Percentiles rank a stretch among this genome's conserved stretches.
phyloP scores from a whole-genome alignment of 2,888 invertebrate genomes.

The Caenorhabditis sp. region DNA sequence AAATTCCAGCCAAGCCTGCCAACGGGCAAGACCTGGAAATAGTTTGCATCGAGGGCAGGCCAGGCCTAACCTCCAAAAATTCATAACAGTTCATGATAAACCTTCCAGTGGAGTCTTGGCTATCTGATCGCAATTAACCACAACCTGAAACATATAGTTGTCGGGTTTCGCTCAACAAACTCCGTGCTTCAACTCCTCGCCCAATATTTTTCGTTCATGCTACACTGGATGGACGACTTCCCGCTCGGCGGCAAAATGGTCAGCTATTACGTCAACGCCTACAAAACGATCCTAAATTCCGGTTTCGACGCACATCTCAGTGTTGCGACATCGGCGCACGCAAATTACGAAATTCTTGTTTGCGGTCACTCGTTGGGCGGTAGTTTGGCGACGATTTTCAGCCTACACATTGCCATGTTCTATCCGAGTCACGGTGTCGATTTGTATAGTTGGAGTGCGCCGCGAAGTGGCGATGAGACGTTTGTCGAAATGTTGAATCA shows the following conservation, averaged over 20 bases:
- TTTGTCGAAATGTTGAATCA: slow-evolving; percentile 29
- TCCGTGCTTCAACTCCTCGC: slow-evolving; percentile 16
- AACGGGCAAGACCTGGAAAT: too few species aligned
- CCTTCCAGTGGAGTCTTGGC: slow-evolving; percentile 14
- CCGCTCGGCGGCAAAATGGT: slow-evolving; percentile 34
- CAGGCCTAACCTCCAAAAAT: too few species aligned
- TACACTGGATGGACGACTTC: slow-evolving; percentile 31
- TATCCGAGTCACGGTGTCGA: slow-evolving; percentile 12
- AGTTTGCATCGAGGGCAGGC: too few species aligned
- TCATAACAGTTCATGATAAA: too few species aligned
- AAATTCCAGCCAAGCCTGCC: too few species aligned
- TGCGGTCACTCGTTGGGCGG: slow-evolving; percentile 48
- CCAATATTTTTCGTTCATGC: slow-evolving; percentile 27
- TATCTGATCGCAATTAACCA: slow-evolving; percentile 29
- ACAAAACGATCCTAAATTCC: slow-evolving; percentile 24
- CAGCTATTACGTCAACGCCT: slow-evolving; percentile 25
- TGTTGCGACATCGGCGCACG: slow-evolving; percentile 11
- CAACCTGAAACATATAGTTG: slow-evolving; percentile 22
- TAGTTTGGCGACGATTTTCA: slow-evolving; percentile 36
- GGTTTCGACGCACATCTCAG: slow-evolving; percentile 27
- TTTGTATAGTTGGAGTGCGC: slow-evolving; percentile 34
- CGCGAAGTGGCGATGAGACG: slow-evolving; percentile 42
- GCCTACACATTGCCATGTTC: slow-evolving; percentile 37
- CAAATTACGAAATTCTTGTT: slow-evolving; percentile 25
- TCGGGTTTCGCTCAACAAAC: slow-evolving; percentile 34